Evolutionary conservation across 2,888 invertebrate genomes (phyloP).

Genomic region (Zaprionus lineosus): DNA sequence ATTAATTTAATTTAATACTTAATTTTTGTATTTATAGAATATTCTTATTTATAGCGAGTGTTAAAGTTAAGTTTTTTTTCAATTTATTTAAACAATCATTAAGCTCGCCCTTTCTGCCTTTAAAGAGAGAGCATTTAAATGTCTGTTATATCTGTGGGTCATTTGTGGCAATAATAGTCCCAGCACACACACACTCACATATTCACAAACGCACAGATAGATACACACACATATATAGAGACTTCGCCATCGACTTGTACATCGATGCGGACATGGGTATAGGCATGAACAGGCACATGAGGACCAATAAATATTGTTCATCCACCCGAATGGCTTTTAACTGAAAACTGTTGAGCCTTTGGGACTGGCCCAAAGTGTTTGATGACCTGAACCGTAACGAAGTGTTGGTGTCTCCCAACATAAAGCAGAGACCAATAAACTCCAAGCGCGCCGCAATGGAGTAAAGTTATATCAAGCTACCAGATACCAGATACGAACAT

Average conservation of each 20-base stretch:
- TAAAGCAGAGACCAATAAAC: conserved; percentile 20
- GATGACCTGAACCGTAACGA: conserved; percentile 3
- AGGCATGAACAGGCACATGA: conserved; percentile 49
- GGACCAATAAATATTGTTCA: conserved; percentile 80
- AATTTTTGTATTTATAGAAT: no score
- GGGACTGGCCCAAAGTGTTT: conserved; percentile 41
- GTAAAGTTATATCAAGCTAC: no score
- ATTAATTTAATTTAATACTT: no score
- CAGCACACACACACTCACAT: neutral
- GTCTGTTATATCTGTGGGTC: no score
- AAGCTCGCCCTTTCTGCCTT: no score
- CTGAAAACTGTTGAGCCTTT: conserved; percentile 74
- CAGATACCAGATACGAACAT: conserved; percentile 4
- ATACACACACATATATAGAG: conserved; percentile 5
- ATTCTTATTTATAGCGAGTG: no score
- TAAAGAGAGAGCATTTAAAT: no score
- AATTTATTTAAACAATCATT: no score
- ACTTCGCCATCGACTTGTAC: conserved; percentile 25
- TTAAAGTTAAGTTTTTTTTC: no score
- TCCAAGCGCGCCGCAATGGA: conserved; percentile 20
- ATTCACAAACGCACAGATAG: neutral
- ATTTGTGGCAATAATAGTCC: conserved; percentile 29
- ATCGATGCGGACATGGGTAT: no score
- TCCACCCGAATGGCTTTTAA: conserved; percentile 78
- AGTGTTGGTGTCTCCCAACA: conserved; percentile 24